Percentiles rank a stretch among this genome's conserved stretches.
Conservation (phyloP, 1,140 invertebrate genomes). For the Teleogryllus occipitalis region DNA sequence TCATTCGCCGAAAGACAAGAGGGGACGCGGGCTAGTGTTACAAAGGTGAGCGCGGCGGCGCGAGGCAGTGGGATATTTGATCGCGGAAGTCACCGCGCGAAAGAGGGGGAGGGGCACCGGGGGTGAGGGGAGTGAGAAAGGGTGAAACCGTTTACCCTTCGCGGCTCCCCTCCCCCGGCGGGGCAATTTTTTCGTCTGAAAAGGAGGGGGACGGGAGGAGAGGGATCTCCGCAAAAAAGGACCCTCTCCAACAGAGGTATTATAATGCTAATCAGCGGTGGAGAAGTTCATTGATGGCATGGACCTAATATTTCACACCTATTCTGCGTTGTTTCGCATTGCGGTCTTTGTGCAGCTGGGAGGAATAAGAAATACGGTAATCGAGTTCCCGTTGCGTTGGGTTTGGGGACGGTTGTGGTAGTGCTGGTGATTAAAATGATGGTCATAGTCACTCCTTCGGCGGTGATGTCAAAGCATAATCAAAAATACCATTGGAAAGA, state of each 20-base stretch:
- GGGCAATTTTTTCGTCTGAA: not conserved
- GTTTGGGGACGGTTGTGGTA: too few relatives aligned
- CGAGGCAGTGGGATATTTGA: not conserved
- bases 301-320: not conserved
- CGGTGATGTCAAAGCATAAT: too few relatives aligned
- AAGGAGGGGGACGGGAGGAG: not conserved
- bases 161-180: too few relatives aligned
- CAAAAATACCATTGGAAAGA: too few relatives aligned
- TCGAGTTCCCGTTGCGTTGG: too few relatives aligned
- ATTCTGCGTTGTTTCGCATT: not conserved
- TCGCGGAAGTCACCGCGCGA: not conserved
- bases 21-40: not conserved
- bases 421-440: too few relatives aligned
- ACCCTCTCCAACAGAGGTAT: not conserved
- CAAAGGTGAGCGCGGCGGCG: not conserved
- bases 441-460: too few relatives aligned
- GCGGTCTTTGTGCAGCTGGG: not conserved
- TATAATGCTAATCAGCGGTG: not conserved
- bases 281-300: not conserved
- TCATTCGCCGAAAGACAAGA: not conserved
- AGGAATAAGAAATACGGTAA: too few relatives aligned
- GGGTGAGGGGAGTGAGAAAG: not conserved
- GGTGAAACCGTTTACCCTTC: not conserved
- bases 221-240: not conserved
- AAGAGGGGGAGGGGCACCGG: not conserved